Conservation (phyloP, 2,797 vertebrate species). For the Spondyliosoma cantharus region DNA sequence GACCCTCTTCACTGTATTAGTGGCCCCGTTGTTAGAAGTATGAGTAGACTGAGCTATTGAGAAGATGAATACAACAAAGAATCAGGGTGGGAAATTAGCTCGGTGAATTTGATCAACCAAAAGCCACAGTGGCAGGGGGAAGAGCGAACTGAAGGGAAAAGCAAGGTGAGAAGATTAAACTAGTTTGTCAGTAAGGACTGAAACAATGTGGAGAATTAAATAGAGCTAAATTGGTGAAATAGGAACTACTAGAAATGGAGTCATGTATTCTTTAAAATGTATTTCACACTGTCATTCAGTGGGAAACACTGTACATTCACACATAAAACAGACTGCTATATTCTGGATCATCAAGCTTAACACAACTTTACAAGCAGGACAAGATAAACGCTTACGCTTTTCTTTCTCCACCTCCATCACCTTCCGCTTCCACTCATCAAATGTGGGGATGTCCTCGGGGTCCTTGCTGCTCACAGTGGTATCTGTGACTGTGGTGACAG, state of each 20-base stretch:
- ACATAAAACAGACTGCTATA: neutral
- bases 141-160: too few species aligned
- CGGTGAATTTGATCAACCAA: too few species aligned
- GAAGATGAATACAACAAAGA: neutral
- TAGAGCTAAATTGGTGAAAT: neutral
- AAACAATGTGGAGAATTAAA: too few species aligned
- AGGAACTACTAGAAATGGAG: too few species aligned
- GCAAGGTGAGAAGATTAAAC: too few species aligned
- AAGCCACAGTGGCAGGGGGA: too few species aligned
- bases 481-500: constrained; percentile 67
- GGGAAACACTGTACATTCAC: neutral
- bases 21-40: constrained; percentile 85
- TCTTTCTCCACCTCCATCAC: constrained; percentile 98
- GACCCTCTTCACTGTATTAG: constrained; percentile 89
- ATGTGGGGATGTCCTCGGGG: constrained; percentile 95
- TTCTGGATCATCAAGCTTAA: neutral
- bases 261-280: too few species aligned
- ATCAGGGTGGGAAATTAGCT: rapidly evolving
- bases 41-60: constrained; percentile 88
- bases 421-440: constrained; percentile 98
- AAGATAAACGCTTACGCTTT: constrained; percentile 86
- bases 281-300: too few species aligned
- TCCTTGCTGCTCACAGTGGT: constrained; percentile 70
- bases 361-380: neutral
- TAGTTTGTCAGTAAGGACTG: too few species aligned